phyloP scores from a whole-genome alignment of 2,113 vertebrate species.

The Rhea americana region DNA sequence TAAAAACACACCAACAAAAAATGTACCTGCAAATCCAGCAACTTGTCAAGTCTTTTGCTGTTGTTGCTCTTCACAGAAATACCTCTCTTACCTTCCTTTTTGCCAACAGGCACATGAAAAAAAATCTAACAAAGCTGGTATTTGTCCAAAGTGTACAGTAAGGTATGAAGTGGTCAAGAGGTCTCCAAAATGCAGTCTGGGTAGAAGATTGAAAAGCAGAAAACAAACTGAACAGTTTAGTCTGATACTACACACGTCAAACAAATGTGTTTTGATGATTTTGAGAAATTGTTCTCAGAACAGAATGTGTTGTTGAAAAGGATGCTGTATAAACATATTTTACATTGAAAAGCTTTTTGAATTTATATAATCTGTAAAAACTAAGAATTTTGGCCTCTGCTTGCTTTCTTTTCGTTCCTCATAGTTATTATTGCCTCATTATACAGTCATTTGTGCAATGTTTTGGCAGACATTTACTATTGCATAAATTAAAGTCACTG shows the following conservation, averaged over 20 bases:
- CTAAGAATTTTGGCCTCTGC: conserved; percentile 31
- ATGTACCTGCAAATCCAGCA: background rate
- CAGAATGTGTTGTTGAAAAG: conserved; percentile 35
- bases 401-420: conserved; percentile 36
- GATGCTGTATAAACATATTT: background rate
- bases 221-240: background rate
- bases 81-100: background rate
- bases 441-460: conserved; percentile 71
- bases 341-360: conserved; percentile 12
- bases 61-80: background rate
- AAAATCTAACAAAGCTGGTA: background rate
- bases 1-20: background rate
- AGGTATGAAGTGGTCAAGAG: background rate
- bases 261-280: conserved; percentile 6
- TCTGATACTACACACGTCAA: background rate
- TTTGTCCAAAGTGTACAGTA: background rate
- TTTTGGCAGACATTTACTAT: conserved; percentile 74
- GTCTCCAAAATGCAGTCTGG: background rate
- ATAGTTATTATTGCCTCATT: conserved; percentile 73
- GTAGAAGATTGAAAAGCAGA: background rate
- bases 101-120: background rate
- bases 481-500: conserved; percentile 77
- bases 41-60: background rate
- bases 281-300: conserved; percentile 25
- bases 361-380: conserved; percentile 58